Evolutionary conservation across 2,797 vertebrate genomes (phyloP).

Genomic region (Betta splendens): DNA sequence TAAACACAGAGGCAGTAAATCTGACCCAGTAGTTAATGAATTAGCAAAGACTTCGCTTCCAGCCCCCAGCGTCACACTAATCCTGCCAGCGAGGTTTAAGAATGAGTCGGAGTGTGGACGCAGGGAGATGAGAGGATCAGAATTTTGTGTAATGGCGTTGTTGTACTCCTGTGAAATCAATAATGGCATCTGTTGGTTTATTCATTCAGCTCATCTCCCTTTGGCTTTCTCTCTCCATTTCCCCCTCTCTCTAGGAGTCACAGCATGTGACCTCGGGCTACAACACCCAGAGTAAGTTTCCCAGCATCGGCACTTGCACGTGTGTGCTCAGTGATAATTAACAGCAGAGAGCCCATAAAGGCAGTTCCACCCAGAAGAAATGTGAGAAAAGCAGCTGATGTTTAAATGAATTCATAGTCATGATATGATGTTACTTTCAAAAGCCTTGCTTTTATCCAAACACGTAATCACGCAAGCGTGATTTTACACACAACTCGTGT

Average conservation of each 20-base stretch:
- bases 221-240: constrained; percentile 55
- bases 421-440: constrained; percentile 4
- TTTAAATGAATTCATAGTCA: constrained; percentile 25
- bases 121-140: constrained; percentile 41
- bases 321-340: constrained; percentile 37
- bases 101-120: constrained; percentile 30
- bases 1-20: constrained; percentile 43
- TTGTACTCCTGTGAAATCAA: constrained; percentile 68
- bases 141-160: constrained; percentile 41
- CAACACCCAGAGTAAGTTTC: constrained; percentile 93
- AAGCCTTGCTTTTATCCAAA: constrained; percentile 32
- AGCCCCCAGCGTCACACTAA: constrained; percentile 40
- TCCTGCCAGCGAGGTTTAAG: constrained; percentile 43
- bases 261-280: constrained; percentile 94
- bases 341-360: constrained; percentile 26
- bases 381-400: constrained; percentile 27
- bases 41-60: constrained; percentile 17
- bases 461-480: constrained; percentile 25
- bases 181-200: constrained; percentile 71
- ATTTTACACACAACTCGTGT: constrained; percentile 2
- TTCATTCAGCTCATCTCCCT: constrained; percentile 66
- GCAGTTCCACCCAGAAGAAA: constrained; percentile 27
- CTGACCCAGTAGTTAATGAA: constrained; percentile 47
- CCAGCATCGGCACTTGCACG: constrained; percentile 38
- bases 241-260: constrained; percentile 84